phyloP scores from a whole-genome alignment of 2,797 vertebrate genomes.

The Otolemur crassicaudatus region DNA sequence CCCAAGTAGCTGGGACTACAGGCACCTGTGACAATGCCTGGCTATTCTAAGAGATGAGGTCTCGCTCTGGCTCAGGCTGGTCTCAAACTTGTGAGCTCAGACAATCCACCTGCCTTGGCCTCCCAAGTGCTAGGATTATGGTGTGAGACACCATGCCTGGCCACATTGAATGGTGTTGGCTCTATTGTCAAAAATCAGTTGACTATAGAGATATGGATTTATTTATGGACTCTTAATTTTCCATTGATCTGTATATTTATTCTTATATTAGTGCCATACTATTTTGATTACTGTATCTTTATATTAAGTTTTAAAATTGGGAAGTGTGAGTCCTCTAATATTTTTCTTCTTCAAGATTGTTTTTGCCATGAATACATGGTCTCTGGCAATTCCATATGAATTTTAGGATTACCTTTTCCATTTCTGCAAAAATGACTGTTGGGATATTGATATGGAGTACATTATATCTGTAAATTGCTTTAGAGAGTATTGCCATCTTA shows the following conservation, averaged over 20 bases:
- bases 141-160: no score
- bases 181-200: constrained; percentile 13
- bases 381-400: constrained; percentile 14
- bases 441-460: neutral
- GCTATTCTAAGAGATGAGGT: no score
- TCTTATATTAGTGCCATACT: neutral
- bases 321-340: neutral
- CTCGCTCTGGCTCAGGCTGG: no score
- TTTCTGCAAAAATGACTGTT: neutral
- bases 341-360: constrained; percentile 6
- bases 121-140: no score
- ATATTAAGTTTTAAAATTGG: constrained; percentile 23
- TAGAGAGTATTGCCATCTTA: neutral
- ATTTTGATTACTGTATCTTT: neutral
- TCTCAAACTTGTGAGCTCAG: no score
- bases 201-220: neutral
- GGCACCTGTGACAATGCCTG: no score
- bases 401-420: constrained; percentile 30
- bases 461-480: neutral
- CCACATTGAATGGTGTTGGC: neutral
- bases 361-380: neutral
- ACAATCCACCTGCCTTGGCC: no score
- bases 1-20: no score
- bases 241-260: neutral
- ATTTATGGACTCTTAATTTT: constrained; percentile 36